These are phyloP conservation scores for Hylia prasina DNA, from an alignment of 2,113 vertebrate species.

Conservation along the genomic window DNA sequence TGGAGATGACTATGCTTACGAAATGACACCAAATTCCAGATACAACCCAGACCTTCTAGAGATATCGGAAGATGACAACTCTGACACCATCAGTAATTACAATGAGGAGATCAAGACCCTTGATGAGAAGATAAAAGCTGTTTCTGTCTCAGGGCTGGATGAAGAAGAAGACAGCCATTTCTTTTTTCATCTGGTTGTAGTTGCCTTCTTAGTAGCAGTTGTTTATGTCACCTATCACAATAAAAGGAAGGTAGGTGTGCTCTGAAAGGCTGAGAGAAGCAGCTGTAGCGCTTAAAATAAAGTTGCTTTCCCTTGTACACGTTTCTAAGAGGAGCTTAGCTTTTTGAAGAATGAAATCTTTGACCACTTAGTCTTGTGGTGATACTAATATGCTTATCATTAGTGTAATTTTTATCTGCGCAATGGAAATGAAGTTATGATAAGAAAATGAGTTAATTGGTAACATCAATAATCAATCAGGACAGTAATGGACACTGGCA, in stretches of 20 bases:
- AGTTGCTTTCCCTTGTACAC: background rate
- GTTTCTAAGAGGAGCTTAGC: background rate
- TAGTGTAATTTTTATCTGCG: background rate
- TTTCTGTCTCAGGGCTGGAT: constrained; percentile 68
- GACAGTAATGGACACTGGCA: background rate
- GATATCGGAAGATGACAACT: constrained; percentile 21
- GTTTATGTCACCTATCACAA: constrained; percentile 96
- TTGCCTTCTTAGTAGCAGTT: constrained; percentile 89
- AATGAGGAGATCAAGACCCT: constrained; percentile 60
- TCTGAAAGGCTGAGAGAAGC: background rate
- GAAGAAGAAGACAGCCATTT: constrained; percentile 91
- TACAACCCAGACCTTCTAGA: constrained; percentile 34
- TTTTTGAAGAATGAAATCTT: background rate
- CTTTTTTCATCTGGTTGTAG: constrained; percentile 90
- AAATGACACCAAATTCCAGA: constrained; percentile 49
- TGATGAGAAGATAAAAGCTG: constrained; percentile 48
- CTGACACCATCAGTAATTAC: constrained; percentile 31
- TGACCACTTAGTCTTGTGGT: background rate
- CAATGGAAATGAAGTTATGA: background rate
- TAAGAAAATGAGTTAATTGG: background rate
- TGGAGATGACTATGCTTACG: constrained; percentile 54
- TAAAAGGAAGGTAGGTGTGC: constrained; percentile 89
- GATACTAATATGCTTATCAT: background rate
- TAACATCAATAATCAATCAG: background rate
- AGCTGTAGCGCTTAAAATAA: background rate